A percentile compares a stretch with the other conserved stretches of the same genome.
These are phyloP conservation scores for Dasysyrphus tricinctus DNA, from an alignment of 2,888 invertebrate genomes.

Conservation along the genomic window DNA sequence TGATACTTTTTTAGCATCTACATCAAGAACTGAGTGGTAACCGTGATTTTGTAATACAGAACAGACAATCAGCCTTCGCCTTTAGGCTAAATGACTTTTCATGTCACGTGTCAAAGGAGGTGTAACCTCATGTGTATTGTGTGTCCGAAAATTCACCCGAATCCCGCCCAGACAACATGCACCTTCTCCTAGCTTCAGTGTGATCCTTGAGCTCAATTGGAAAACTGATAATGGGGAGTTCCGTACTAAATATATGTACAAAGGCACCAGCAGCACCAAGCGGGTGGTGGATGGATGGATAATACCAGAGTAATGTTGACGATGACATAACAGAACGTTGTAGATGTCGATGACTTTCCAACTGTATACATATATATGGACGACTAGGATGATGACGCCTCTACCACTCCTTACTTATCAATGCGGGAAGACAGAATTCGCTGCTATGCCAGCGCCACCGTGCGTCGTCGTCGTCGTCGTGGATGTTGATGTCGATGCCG, in stretches of 20 bases:
- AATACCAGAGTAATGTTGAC: constrained; percentile 67
- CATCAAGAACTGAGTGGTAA: constrained; percentile 22
- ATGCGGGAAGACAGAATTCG: constrained; percentile 32
- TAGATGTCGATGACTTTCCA: constrained; percentile 69
- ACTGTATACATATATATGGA: constrained; percentile 29
- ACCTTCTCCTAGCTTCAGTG: constrained; percentile 69
- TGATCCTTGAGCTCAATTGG: constrained; percentile 25
- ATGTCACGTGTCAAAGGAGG: constrained; percentile 78
- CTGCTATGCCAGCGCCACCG: constrained; percentile 35
- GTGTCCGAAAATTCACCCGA: constrained; percentile 74
- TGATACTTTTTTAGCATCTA: background rate
- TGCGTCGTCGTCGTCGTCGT: constrained; percentile 38
- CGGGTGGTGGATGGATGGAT: constrained; percentile 62
- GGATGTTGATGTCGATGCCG: constrained; percentile 8
- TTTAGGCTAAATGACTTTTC: constrained; percentile 77
- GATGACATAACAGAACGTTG: constrained; percentile 75
- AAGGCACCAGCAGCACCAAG: constrained; percentile 34
- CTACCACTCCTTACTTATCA: constrained; percentile 61
- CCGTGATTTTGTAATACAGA: constrained; percentile 3
- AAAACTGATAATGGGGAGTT: constrained; percentile 36
- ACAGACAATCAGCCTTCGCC: constrained; percentile 72
- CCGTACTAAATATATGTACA: constrained; percentile 42
- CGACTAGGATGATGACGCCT: constrained; percentile 43
- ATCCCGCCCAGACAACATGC: constrained; percentile 77
- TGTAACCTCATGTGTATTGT: constrained; percentile 77